phyloP scores from a whole-genome alignment of 2,888 invertebrate species.

The Drosophila putrida region DNA sequence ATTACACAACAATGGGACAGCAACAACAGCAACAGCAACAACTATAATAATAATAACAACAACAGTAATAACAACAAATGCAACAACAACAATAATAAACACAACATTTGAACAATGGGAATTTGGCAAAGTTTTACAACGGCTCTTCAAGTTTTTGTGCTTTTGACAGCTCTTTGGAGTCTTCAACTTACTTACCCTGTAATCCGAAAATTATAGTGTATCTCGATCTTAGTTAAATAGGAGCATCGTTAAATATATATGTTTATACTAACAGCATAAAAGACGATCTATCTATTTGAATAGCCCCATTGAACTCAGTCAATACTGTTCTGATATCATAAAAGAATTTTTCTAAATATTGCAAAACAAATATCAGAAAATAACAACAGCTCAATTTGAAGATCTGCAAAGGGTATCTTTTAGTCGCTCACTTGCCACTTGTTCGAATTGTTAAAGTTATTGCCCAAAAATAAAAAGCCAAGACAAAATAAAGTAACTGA shows the following conservation, averaged over 20 bases:
- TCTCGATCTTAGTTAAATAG: neutral
- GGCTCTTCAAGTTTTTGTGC: slow-evolving; percentile 49
- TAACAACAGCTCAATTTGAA: neutral
- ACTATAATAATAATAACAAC: slow-evolving; percentile 23
- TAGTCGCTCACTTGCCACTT: neutral
- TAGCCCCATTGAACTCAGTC: slow-evolving; percentile 1
- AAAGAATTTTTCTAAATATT: no score
- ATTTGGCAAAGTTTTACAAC: slow-evolving; percentile 62
- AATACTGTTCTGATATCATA: neutral
- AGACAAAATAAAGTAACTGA: slow-evolving; percentile 61
- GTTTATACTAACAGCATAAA: neutral
- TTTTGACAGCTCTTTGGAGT: slow-evolving; percentile 44
- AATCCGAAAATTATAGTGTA: neutral
- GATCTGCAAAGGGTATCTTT: neutral
- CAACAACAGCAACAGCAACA: slow-evolving; percentile 22
- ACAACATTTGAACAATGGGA: slow-evolving; percentile 56
- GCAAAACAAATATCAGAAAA: no score
- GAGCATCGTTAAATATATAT: no score
- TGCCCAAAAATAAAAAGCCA: slow-evolving; percentile 53
- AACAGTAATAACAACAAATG: slow-evolving; percentile 16
- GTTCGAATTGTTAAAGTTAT: slow-evolving; percentile 28
- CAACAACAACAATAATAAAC: slow-evolving; percentile 27
- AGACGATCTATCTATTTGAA: neutral
- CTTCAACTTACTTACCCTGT: slow-evolving; percentile 21
- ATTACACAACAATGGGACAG: slow-evolving; percentile 71